Evolutionary conservation across 2,888 invertebrate species (phyloP), one percentile per base, ranked within the genome.

Genomic region (Bimastos eiseni): DNA sequence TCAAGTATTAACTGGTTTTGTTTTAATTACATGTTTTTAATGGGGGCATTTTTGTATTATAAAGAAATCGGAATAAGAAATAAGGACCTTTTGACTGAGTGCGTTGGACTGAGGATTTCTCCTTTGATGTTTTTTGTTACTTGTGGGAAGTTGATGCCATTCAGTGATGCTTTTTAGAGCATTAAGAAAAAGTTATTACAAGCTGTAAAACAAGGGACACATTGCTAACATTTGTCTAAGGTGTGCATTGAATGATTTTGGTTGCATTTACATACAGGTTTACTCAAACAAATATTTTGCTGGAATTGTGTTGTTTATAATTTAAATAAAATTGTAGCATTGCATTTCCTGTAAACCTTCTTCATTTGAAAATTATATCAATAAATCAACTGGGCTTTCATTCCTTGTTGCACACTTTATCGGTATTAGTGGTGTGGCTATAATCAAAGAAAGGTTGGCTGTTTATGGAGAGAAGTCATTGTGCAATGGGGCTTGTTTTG

Each of bases 21-120:
- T 30, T 19, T 70, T 30, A n/a, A 49, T 21, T 49, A 24, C 21
- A 21, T 49, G 24, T 49, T 49, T 49, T 49, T 21, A 49, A 21
- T 19, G 49, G 24, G 21, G 19, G 5, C 24, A 49, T 24, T 49
- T 49, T 49, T 49, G 24, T 49, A 49, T 49, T 70, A 70, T 70
- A 70, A n/a, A 70, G 70, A 70, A 55, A 70, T n/a, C n/a, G n/a
- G 49, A 70, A 15, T 8, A 1, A n/a, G 70, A 70, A n/a, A n/a
- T 70, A n/a, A n/a, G n/a, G n/a, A 70, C n/a, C n/a, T n/a, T 8
- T 8, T 15, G 17, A 17, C 70, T 5, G n/a, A n/a, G 70, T n/a
- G n/a, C n/a, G n/a, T 70, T 70, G 70, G 70, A 70, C 70, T 70
- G 70, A 70, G 24, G 49, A 70, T 70, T 70, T 70, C 70, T 70